Base-by-base conservation (phyloP, 2,797 vertebrate genomes). In the Poecilia picta region DNA sequence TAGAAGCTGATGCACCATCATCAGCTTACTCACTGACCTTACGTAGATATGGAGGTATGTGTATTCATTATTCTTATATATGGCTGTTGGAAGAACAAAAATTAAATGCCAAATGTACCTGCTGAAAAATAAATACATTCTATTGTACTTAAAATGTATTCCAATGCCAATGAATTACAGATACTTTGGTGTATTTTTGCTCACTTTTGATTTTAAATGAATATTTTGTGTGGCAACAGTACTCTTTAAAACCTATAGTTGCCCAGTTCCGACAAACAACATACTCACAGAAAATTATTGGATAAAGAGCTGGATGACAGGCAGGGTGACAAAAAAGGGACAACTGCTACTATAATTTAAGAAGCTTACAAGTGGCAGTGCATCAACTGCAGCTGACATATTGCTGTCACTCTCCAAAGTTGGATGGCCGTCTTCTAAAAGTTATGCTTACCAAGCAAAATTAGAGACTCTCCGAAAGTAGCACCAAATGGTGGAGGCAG, bases 311-410 rank as follows among this genome's bases (percentile, higher is more conserved):
- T 46, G 79, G 72, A 45, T 77, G 80, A 85, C 72, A 59, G 46
- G 72, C 36, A 39, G 43, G 57, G 36, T 77, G 74, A 81, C 74
- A 53, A n/a, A 76, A 39, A 66, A 73, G 12, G 33, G 64, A 75
- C 84, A 87, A 88, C 53, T 55, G 20, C 83, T 77, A 82, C 81
- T 81, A 77, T 80, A 62, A 88, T 84, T 88, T 74, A 81, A 77
- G 76, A 80, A 25, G 53, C 36, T 77, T 81, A 51, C 68, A 83
- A 81, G 79, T 80, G 81, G 82, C 81, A 82, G 80, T 25, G 81
- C 83, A 87, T 85, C 85, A 57, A 70, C 71, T 73, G 45, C 31
- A 72, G 74, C 49, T 49, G 79, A 85, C 82, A 83, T 71, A 78
- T 77, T 46, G 77, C 66, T 73, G 77, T n/a, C 75, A 74, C 68